Conservation (phyloP, 1,140 invertebrate genomes). For the Atta cephalotes region DNA sequence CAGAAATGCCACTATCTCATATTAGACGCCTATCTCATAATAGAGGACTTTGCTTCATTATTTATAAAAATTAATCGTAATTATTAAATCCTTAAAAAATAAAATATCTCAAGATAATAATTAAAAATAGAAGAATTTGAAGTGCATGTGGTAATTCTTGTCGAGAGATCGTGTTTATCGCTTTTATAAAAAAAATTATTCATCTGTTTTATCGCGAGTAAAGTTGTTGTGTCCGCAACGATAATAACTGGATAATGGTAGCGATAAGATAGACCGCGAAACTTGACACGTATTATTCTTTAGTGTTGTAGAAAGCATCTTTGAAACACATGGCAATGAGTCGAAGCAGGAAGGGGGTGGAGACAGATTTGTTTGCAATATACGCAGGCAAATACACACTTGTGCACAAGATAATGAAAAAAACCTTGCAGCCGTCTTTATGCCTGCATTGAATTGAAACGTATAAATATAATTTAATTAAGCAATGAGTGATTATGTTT, state of each 20-base stretch:
- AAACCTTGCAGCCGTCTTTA: slow-evolving; percentile 7
- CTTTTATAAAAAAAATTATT: slow-evolving; percentile 3
- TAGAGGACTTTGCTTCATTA: background rate
- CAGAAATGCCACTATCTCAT: too few species aligned
- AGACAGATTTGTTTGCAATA: slow-evolving; percentile 52
- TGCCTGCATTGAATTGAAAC: background rate
- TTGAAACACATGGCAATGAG: slow-evolving; percentile 61
- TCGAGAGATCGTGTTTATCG: background rate
- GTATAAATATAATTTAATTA: background rate
- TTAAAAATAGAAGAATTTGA: background rate
- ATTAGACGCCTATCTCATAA: too few species aligned
- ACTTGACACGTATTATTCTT: slow-evolving; percentile 51
- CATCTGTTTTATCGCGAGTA: background rate
- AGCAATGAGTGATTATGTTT: background rate
- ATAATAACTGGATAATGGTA: slow-evolving; percentile 38
- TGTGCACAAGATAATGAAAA: slow-evolving; percentile 47
- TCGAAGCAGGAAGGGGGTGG: slow-evolving; percentile 67
- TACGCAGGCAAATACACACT: background rate
- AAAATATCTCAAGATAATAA: background rate
- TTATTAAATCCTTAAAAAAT: background rate
- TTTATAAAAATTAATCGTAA: slow-evolving; percentile 9
- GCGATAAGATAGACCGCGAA: slow-evolving; percentile 65
- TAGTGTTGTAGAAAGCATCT: slow-evolving; percentile 53
- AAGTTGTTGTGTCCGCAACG: background rate
- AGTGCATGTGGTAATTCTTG: background rate